These are phyloP conservation scores for Kryptopterus vitreolus DNA, from an alignment of 2,797 vertebrate species.

Conservation along the genomic window DNA sequence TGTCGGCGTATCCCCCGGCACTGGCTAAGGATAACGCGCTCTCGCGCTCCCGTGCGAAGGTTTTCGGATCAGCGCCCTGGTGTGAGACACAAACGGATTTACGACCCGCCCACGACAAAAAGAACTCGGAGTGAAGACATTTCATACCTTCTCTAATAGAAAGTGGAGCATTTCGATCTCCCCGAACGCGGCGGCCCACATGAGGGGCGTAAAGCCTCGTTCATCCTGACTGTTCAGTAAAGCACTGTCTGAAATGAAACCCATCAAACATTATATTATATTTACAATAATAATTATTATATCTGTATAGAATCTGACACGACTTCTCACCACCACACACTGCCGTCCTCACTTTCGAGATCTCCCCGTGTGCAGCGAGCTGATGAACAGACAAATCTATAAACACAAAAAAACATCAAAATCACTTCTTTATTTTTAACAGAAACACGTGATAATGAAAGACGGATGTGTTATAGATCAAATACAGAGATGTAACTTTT, in stretches of 20 bases:
- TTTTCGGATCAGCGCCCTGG: slow-evolving; percentile 88
- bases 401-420: neutral
- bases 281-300: too few species aligned
- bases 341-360: slow-evolving; percentile 82
- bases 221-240: slow-evolving; percentile 87
- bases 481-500: too few species aligned
- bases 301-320: neutral
- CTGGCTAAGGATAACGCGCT: slow-evolving; percentile 92
- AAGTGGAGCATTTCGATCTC: slow-evolving; percentile 88
- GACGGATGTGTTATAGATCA: too few species aligned
- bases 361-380: slow-evolving; percentile 91
- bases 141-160: slow-evolving; percentile 84
- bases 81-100: slow-evolving; percentile 34
- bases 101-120: neutral
- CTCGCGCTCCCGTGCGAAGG: slow-evolving; percentile 86
- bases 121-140: neutral
- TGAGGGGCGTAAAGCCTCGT: slow-evolving; percentile 90
- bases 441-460: too few species aligned
- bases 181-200: slow-evolving; percentile 95
- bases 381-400: slow-evolving; percentile 92
- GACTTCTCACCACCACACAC: slow-evolving; percentile 81
- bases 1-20: slow-evolving; percentile 91
- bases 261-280: too few species aligned
- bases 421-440: too few species aligned
- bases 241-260: slow-evolving; percentile 81